Percentiles rank a stretch among this genome's conserved stretches.
Evolutionary conservation across 1,140 invertebrate genomes (phyloP).

Genomic region (Euura saliciscinereae): DNA sequence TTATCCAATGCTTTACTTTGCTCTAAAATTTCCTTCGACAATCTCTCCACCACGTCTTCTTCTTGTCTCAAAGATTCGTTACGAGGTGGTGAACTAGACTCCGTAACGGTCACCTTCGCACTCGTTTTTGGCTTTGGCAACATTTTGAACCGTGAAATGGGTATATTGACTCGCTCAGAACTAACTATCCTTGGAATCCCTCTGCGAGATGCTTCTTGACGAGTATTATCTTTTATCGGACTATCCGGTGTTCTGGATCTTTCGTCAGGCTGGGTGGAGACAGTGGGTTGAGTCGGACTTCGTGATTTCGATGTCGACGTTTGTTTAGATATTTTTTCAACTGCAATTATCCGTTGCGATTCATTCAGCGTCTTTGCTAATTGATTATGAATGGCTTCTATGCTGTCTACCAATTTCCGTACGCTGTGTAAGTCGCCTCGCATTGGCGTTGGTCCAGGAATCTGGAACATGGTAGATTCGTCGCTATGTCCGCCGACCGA

Average conservation of each 20-base stretch:
- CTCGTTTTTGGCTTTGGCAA: not conserved
- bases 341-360: conserved; percentile 42
- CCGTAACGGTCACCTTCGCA: not conserved
- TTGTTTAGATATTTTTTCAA: conserved; percentile 10
- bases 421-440: conserved; percentile 33
- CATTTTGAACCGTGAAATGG: not conserved
- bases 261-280: not conserved
- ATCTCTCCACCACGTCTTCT: conserved; percentile 42
- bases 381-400: conserved; percentile 45
- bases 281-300: not conserved
- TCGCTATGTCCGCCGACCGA: conserved; percentile 32
- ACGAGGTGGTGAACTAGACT: not conserved
- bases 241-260: not conserved
- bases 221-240: not conserved
- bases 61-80: conserved; percentile 21
- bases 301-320: not conserved
- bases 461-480: conserved; percentile 40
- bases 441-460: conserved; percentile 25
- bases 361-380: conserved; percentile 43
- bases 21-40: conserved; percentile 50
- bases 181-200: not conserved
- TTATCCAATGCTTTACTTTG: conserved; percentile 46
- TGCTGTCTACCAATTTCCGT: conserved; percentile 41
- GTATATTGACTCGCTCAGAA: not conserved
- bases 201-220: not conserved